A percentile compares a stretch with the other conserved stretches of the same genome.
Conservation (phyloP, 2,797 vertebrate genomes). For the Hydrocynus forskahlii region DNA sequence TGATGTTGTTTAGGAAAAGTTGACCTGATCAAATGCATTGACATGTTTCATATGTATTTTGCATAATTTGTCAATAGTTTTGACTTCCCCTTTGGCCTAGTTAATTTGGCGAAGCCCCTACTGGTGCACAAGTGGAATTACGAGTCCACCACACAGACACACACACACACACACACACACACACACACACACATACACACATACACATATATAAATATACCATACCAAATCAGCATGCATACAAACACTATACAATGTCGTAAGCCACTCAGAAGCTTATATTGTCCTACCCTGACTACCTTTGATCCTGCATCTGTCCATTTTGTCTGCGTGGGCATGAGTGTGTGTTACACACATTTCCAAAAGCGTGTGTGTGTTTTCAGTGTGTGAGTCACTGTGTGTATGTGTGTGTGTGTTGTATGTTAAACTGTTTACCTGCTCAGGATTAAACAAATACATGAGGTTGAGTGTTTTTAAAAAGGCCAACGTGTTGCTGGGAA, state of each 20-base stretch:
- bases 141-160: too few species aligned
- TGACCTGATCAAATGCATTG: not conserved
- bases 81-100: not conserved
- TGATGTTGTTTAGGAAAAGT: not conserved
- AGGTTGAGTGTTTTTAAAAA: slow-evolving; percentile 69
- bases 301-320: not conserved
- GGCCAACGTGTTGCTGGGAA: slow-evolving; percentile 57
- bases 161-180: not conserved
- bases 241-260: not conserved
- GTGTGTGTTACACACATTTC: not conserved
- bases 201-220: not conserved
- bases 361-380: not conserved
- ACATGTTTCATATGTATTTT: not conserved
- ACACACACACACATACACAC: not conserved
- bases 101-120: not conserved
- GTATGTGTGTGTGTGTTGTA: slow-evolving; percentile 51
- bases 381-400: not conserved
- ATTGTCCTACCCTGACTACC: not conserved
- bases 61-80: not conserved
- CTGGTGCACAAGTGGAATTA: not conserved
- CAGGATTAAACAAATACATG: slow-evolving; percentile 71
- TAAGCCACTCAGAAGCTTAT: not conserved
- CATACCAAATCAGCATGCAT: not conserved
- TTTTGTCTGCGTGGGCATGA: slow-evolving; percentile 9
- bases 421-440: slow-evolving; percentile 71